phyloP scores from a whole-genome alignment of 2,797 vertebrate genomes.

The Emydoidea blandingii region DNA sequence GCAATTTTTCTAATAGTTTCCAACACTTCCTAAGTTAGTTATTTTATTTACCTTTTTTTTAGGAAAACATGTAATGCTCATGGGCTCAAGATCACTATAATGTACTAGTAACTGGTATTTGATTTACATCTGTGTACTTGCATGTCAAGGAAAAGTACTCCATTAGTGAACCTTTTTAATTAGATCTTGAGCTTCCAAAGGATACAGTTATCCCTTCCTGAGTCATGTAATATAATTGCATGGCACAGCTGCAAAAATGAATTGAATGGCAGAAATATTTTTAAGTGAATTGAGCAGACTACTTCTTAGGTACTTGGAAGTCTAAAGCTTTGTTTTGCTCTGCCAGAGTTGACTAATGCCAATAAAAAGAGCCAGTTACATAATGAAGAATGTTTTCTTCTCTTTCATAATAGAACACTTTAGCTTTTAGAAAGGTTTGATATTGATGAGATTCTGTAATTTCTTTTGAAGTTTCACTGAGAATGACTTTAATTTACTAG shows the following conservation, averaged over 20 bases:
- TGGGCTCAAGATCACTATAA: conserved; percentile 8
- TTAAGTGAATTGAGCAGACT: conserved; percentile 37
- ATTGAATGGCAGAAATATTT: conserved; percentile 50
- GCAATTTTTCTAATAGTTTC: background rate
- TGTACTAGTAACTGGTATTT: conserved; percentile 31
- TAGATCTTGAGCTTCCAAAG: conserved; percentile 52
- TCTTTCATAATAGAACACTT: background rate
- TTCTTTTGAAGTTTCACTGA: background rate
- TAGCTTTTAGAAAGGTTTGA: background rate
- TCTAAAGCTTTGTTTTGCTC: conserved; percentile 37
- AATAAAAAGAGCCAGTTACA: conserved; percentile 7
- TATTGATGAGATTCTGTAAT: background rate
- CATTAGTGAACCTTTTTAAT: conserved; percentile 52
- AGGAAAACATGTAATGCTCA: background rate
- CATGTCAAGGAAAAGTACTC: conserved; percentile 18
- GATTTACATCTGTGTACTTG: conserved; percentile 47
- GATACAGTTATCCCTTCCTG: conserved; percentile 27
- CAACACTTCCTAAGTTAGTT: background rate
- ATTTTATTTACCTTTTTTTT: conserved; percentile 41
- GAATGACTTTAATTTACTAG: background rate
- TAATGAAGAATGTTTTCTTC: conserved; percentile 20
- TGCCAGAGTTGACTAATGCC: background rate
- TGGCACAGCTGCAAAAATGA: conserved; percentile 24
- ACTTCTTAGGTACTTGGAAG: conserved; percentile 12
- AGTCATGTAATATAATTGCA: conserved; percentile 25